Evolutionary conservation across 2,113 vertebrate genomes (phyloP).

Genomic region (Cryptotis parvus): DNA sequence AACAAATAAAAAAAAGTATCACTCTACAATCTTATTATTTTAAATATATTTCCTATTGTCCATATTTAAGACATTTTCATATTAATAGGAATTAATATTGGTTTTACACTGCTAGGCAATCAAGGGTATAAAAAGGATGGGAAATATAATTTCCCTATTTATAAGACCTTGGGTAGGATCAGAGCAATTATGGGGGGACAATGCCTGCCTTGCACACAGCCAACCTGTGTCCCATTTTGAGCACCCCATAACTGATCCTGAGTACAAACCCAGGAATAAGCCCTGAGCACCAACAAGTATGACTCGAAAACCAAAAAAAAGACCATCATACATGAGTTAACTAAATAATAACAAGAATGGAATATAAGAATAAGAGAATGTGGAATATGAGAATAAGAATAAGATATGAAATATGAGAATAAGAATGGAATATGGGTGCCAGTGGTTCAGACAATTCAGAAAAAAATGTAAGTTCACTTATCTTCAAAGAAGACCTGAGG

Average conservation of each 20-base stretch:
- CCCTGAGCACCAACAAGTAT: too few relatives aligned
- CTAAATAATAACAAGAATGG: not conserved
- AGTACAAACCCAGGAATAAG: too few relatives aligned
- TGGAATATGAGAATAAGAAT: too few relatives aligned
- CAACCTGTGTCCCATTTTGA: too few relatives aligned
- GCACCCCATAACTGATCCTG: too few relatives aligned
- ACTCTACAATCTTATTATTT: not conserved
- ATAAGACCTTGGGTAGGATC: too few relatives aligned
- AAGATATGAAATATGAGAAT: not conserved
- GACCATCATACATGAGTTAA: not conserved
- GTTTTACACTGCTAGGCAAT: not conserved
- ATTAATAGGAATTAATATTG: not conserved
- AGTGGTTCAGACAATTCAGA: not conserved
- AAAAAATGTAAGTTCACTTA: not conserved
- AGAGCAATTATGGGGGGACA: not conserved
- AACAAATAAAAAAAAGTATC: not conserved
- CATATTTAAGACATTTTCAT: constrained; percentile 37
- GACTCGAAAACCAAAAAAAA: too few relatives aligned
- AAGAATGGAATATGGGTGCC: not conserved
- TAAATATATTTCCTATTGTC: not conserved
- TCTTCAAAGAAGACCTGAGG: not conserved
- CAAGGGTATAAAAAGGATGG: not conserved
- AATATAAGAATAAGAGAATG: too few relatives aligned
- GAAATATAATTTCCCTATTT: too few relatives aligned
- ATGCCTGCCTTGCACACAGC: too few relatives aligned